Evolutionary conservation across 2,888 invertebrate genomes (phyloP).

Genomic region (Craniophora ligustri): DNA sequence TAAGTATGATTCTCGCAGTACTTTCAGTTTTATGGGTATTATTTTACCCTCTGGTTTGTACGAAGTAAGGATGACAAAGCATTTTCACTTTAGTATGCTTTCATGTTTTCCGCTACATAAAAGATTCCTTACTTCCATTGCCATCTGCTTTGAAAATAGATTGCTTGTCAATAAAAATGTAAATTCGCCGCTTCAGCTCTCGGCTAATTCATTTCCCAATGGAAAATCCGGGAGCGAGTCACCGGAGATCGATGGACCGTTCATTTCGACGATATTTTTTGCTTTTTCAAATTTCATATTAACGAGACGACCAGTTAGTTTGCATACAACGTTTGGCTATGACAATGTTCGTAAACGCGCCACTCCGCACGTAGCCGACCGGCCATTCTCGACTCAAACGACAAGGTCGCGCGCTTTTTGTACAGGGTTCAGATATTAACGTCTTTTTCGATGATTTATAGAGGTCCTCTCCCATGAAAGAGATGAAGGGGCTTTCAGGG

Average conservation of each 20-base stretch:
- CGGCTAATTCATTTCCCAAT: conserved; percentile 87
- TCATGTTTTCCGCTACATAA: conserved; percentile 66
- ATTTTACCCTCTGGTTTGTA: conserved; percentile 5
- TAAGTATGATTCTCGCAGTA: too few species aligned
- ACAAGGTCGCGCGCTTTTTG: conserved; percentile 73
- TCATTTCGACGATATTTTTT: conserved; percentile 79
- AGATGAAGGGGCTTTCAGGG: conserved; percentile 76
- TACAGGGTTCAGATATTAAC: conserved; percentile 76
- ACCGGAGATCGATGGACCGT: conserved; percentile 87
- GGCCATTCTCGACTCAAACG: conserved; percentile 56
- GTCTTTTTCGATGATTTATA: conserved; percentile 81
- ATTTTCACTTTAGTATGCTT: conserved; percentile 51
- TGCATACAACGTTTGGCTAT: conserved; percentile 67
- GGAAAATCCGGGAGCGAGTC: conserved; percentile 86
- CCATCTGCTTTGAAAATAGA: conserved; percentile 85
- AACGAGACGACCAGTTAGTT: conserved; percentile 79
- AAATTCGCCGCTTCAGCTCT: conserved; percentile 85
- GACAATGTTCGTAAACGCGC: conserved; percentile 63
- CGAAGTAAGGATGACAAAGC: conserved; percentile 24
- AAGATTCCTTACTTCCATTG: conserved; percentile 76
- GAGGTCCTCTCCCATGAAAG: conserved; percentile 77
- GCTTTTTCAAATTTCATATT: conserved; percentile 75
- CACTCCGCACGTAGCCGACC: conserved; percentile 42
- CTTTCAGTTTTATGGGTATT: background rate
- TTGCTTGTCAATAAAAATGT: conserved; percentile 88